Evolutionary conservation across 2,113 vertebrate genomes (phyloP), one percentile per base, ranked within the genome.

Genomic region (Eublepharis macularius): DNA sequence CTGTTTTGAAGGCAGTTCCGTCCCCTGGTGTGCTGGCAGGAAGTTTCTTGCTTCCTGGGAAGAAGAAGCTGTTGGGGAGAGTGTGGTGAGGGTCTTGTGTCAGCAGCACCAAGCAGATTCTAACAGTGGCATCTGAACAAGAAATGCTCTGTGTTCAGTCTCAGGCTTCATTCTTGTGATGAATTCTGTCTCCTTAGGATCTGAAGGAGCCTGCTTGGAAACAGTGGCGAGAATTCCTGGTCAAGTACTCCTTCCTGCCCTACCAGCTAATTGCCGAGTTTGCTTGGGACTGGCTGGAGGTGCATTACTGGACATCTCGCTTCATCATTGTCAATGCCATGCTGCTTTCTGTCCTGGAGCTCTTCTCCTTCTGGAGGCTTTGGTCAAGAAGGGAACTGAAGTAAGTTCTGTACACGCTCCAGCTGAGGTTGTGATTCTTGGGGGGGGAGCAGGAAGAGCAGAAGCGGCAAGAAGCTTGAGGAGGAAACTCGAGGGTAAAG

Each of bases 261-360:
- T 99, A 99, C 94, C 98, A 99, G 93, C 93, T 99, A 91, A 96
- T 99, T 32, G 98, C 98, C n/a, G 98, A 98, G 90, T 98, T 99
- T 93, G 98, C 98, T 1, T 98, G 98, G 97, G 97, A 98, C 92
- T 99, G 98, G 98, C 92, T 99, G 82, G 96, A 97, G 1, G 95
- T 97, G 75, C 98, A 99, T 86, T 99, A 98, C 93, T 99, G 98
- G 98, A 99, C 98, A 0, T 98, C 98, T 2, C 97, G 98, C 75
- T 98, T 99, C 92, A 97, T 99, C 83, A 98, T 99, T 5, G 97
- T 98, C 39, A 98, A 99, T 34, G 96, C 98, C 88, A 96, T 98
- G 96, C 89, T 99, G 75, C 97, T 98, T 11, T 98, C 98, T 0
- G 95, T 98, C 87, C 94, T 98, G 94, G 98, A 99, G 63, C 94